Conservation (phyloP, 2,797 vertebrate species). For the Sphenodon punctatus region DNA sequence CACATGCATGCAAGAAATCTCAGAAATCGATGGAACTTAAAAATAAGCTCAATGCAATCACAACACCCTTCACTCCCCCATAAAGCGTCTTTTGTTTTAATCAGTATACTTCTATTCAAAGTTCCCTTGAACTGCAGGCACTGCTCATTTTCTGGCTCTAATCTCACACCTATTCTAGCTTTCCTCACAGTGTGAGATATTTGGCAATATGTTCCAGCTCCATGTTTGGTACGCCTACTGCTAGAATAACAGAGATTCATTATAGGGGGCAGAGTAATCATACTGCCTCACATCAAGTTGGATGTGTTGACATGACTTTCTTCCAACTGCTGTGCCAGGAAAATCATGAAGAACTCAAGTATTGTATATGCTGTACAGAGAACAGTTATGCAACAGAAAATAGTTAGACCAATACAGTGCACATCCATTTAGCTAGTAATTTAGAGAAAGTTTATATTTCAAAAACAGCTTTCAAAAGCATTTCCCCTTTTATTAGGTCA, state of each 20-base stretch:
- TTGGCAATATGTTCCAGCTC: neutral
- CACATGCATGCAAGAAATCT: neutral
- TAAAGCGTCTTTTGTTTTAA: neutral
- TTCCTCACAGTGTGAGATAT: neutral
- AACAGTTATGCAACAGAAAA: neutral
- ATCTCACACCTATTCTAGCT: neutral
- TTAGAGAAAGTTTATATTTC: neutral
- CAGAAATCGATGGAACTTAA: neutral
- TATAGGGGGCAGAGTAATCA: neutral
- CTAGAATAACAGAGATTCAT: neutral
- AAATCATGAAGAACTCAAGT: neutral
- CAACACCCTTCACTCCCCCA: rapidly evolving
- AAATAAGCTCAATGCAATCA: rapidly evolving
- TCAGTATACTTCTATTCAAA: neutral
- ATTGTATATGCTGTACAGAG: neutral
- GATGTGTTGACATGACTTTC: neutral
- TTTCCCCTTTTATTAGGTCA: neutral
- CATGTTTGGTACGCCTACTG: neutral
- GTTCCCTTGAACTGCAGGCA: neutral
- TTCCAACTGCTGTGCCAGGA: neutral
- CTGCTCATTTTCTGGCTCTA: neutral
- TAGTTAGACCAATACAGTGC: neutral
- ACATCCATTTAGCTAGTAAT: neutral
- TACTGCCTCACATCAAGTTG: rapidly evolving
- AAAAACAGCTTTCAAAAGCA: neutral